Evolutionary conservation across 2,797 vertebrate species (phyloP).

Genomic region (Melanotaenia maccullochi): DNA sequence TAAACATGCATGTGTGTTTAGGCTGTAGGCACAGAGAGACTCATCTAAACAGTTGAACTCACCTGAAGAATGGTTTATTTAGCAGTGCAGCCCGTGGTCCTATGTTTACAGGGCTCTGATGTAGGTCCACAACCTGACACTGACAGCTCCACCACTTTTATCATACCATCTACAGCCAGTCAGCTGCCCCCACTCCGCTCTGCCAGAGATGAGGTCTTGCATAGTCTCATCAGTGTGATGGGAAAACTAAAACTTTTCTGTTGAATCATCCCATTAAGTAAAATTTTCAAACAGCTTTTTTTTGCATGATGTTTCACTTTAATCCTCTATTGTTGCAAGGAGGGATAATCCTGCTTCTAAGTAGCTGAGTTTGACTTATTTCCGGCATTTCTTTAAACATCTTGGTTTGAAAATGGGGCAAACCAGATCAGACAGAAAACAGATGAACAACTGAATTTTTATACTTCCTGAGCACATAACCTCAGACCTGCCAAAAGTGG

Average conservation of each 20-base stretch:
- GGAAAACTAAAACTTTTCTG: constrained; percentile 40
- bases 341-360: constrained; percentile 28
- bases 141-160: constrained; percentile 44
- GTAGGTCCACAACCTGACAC: constrained; percentile 54
- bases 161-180: constrained; percentile 50
- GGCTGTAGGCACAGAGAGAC: constrained; percentile 25
- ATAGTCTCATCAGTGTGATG: neutral
- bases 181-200: constrained; percentile 11
- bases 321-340: constrained; percentile 31
- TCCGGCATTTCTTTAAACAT: constrained; percentile 20
- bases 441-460: neutral
- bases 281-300: constrained; percentile 16
- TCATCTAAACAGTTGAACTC: constrained; percentile 51
- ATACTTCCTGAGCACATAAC: constrained; percentile 23
- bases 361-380: constrained; percentile 24
- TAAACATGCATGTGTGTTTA: constrained; percentile 8
- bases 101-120: constrained; percentile 68
- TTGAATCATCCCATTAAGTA: constrained; percentile 38
- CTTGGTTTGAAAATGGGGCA: constrained; percentile 7
- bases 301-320: constrained; percentile 19
- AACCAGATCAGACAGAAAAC: constrained; percentile 9
- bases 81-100: constrained; percentile 31
- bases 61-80: constrained; percentile 65
- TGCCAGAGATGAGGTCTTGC: constrained; percentile 14
- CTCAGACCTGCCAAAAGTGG: constrained; percentile 18